Evolutionary conservation across 2,888 invertebrate species (phyloP), one percentile per base, ranked within the genome.

Genomic region (Panopea generosa): DNA sequence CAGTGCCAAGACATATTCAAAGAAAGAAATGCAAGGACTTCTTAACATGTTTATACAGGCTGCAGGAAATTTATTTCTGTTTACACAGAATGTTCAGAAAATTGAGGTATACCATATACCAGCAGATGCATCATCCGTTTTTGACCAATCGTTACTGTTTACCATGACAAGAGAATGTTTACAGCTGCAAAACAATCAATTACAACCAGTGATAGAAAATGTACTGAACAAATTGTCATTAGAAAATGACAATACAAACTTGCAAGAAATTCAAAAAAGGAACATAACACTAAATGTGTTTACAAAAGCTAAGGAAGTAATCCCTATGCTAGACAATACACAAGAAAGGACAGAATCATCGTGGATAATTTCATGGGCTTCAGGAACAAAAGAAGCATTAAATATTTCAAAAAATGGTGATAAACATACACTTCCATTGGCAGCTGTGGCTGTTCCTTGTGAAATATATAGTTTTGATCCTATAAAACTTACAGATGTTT

Each of bases 51-150:
- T 91, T 7, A 69, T 85, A n/a, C 68, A 85, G 22, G 77, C 82
- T 33, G 87, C 86, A 11, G 90, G 90, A 22, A 86, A 82, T 43
- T 67, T 92, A 40, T 78, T 92, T 24, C 69, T 91, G 20, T 92
- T 91, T 79, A 90, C 90, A 11, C 92, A 92, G 72, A 89, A 89
- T 65, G 87, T 92, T 16, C 53, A 70, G 14, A 77, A 72, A 38
- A 69, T 92, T 24, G 80, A 84, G 62, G 62, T 89, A 7, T 88
- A 83, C 74, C 88, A 90, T 73, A 53, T 90, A 6, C 55, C 73
- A 45, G 26, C 55, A n/a, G 33, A 50, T 20, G 47, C 14, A 16
- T 18, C 33, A 0, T 16, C 27, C 4, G 16, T 38, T 14, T 20
- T 18, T 9, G 33, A 61, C 2, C n/a, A 24, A 20, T n/a, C 60